These are phyloP conservation scores for Achatina immaculata DNA, from an alignment of 1,140 invertebrate species.

Conservation along the genomic window DNA sequence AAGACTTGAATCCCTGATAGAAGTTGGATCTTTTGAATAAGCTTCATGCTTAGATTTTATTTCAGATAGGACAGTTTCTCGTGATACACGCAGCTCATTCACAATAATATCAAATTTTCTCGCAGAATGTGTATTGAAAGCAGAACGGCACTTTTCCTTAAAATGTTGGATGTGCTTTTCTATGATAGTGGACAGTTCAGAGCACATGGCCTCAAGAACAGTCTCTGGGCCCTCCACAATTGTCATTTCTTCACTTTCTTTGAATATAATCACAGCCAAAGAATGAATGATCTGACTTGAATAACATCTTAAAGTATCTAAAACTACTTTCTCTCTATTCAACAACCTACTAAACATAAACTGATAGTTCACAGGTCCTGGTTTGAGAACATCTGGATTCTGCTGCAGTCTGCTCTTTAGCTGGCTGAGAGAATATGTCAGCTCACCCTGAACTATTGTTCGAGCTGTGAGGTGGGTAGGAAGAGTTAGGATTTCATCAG, in stretches of 20 bases:
- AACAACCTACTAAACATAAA: constrained; percentile 56
- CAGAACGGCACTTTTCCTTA: constrained; percentile 46
- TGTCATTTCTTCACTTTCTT: constrained; percentile 50
- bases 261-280: constrained; percentile 47
- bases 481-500: constrained; percentile 50
- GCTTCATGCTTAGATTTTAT: constrained; percentile 40
- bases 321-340: constrained; percentile 47
- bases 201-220: constrained; percentile 49
- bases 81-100: constrained; percentile 35
- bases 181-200: constrained; percentile 51
- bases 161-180: constrained; percentile 49
- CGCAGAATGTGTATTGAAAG: constrained; percentile 39
- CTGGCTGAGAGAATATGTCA: constrained; percentile 58
- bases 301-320: constrained; percentile 46
- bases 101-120: constrained; percentile 47
- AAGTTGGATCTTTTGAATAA: constrained; percentile 29
- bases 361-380: constrained; percentile 46
- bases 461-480: constrained; percentile 58
- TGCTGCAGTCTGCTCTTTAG: constrained; percentile 54
- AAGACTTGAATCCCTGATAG: constrained; percentile 23
- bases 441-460: constrained; percentile 62
- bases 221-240: constrained; percentile 48
- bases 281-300: constrained; percentile 44
- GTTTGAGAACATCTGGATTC: constrained; percentile 36
- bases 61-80: constrained; percentile 35